Conservation (phyloP, 2,888 invertebrate species). For the Alviniconcha strummeri region DNA sequence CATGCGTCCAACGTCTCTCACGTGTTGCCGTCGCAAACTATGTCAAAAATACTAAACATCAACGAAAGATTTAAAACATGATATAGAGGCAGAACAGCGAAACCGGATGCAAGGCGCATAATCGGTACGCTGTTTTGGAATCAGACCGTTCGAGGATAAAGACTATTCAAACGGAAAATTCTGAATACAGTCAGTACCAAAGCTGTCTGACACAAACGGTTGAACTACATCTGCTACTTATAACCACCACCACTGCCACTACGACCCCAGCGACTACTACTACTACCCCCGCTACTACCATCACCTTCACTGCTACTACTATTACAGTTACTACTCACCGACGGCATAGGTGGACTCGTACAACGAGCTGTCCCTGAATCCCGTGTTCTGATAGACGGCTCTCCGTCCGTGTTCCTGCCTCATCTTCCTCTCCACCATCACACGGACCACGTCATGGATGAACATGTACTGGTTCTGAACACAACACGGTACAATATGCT, state of each 20-base stretch:
- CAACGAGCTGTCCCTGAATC: neutral
- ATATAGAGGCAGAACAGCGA: neutral
- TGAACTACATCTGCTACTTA: neutral
- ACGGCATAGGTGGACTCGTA: neutral
- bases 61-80: too few species aligned
- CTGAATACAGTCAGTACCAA: too few species aligned
- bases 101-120: neutral
- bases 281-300: neutral
- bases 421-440: conserved; percentile 15
- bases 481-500: too few species aligned
- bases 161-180: too few species aligned
- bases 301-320: neutral
- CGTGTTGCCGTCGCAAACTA: too few species aligned
- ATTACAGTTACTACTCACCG: neutral
- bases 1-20: too few species aligned
- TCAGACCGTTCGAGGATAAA: neutral
- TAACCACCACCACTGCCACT: neutral
- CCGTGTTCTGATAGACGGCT: neutral
- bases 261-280: neutral
- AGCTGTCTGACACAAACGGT: too few species aligned
- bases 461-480: conserved; percentile 4
- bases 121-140: neutral
- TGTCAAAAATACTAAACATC: too few species aligned
- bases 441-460: conserved; percentile 14
- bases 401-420: neutral